Evolutionary conservation across 2,888 invertebrate genomes (phyloP).

Genomic region (Noctua comes): DNA sequence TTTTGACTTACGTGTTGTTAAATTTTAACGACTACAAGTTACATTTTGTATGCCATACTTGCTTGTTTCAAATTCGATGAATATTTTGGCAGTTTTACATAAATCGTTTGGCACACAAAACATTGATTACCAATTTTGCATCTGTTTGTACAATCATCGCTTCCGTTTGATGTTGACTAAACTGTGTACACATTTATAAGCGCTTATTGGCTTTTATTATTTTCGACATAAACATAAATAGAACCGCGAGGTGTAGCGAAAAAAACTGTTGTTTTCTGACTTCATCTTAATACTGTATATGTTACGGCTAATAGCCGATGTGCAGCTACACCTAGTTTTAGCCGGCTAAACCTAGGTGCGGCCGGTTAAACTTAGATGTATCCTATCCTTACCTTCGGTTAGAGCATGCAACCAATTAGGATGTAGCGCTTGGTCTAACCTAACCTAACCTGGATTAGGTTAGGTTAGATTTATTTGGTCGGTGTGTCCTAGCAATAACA

Average conservation of each 20-base stretch:
- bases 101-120: slow-evolving; percentile 1
- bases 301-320: too few species aligned
- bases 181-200: slow-evolving; percentile 3
- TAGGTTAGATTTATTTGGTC: too few species aligned
- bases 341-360: too few species aligned
- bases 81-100: slow-evolving; percentile 3
- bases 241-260: neutral
- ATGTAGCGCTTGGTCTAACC: too few species aligned
- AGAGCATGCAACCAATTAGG: too few species aligned
- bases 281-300: neutral
- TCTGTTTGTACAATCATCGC: slow-evolving; percentile 36
- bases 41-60: neutral
- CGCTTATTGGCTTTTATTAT: neutral
- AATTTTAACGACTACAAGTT: neutral
- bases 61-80: neutral
- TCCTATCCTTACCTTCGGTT: too few species aligned
- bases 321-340: too few species aligned
- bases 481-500: too few species aligned
- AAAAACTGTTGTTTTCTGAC: neutral
- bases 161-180: slow-evolving; percentile 15
- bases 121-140: slow-evolving; percentile 24
- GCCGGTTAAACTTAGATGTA: too few species aligned
- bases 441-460: too few species aligned
- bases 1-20: too few species aligned
- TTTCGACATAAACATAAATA: neutral